Percentiles rank a stretch among this genome's conserved stretches.
These are phyloP conservation scores for Mylabris sibirica DNA, from an alignment of 2,888 invertebrate genomes.

Conservation along the genomic window DNA sequence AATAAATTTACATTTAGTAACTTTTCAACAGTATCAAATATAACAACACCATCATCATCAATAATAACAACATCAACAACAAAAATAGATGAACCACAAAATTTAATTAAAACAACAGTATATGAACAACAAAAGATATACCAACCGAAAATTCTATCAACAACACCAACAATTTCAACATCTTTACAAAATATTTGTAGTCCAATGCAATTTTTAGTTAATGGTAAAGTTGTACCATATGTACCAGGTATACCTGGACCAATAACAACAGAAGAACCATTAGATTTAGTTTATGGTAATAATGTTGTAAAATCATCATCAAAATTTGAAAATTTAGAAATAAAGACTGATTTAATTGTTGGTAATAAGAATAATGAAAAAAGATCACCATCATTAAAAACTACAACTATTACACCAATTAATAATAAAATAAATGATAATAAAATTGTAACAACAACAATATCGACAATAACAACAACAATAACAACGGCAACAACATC, in stretches of 20 bases:
- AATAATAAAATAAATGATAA: constrained; percentile 20
- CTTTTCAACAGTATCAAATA: neutral
- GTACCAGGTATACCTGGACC: constrained; percentile 91
- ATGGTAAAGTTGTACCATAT: constrained; percentile 81
- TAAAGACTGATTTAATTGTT: constrained; percentile 30
- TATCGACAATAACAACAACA: no score
- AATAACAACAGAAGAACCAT: constrained; percentile 58
- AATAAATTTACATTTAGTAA: constrained; percentile 37
- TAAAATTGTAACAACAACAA: constrained; percentile 20
- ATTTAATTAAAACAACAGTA: constrained; percentile 16
- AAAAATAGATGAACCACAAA: constrained; percentile 26
- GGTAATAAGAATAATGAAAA: constrained; percentile 33
- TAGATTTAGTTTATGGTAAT: constrained; percentile 44
- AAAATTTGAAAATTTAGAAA: constrained; percentile 41
- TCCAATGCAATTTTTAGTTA: constrained; percentile 64
- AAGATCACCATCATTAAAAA: constrained; percentile 37
- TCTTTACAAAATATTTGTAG: constrained; percentile 60
- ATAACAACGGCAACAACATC: constrained; percentile 7
- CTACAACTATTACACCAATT: constrained; percentile 21
- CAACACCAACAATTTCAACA: constrained; percentile 52
- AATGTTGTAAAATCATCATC: constrained; percentile 34
- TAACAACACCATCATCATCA: neutral
- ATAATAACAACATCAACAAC: neutral
- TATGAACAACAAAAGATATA: constrained; percentile 35
- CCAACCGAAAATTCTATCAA: constrained; percentile 48